A percentile compares a stretch with the other conserved stretches of the same genome.
These are phyloP conservation scores for Heliothis subflexa DNA, from an alignment of 1,140 invertebrate species.

Conservation along the genomic window DNA sequence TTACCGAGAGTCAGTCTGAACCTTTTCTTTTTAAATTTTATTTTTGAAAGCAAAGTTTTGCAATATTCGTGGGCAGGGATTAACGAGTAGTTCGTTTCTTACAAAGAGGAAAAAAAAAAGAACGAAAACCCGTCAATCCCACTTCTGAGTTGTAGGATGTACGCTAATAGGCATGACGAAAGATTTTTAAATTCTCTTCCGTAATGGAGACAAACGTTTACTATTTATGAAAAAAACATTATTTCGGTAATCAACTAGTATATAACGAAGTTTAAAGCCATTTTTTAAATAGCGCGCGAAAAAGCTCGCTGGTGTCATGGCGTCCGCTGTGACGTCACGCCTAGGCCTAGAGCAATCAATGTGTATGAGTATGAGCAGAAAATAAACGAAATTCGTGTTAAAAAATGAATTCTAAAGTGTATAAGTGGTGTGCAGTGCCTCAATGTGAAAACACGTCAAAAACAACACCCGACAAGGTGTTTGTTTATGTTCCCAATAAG, in stretches of 20 bases:
- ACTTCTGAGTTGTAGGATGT: too few species aligned
- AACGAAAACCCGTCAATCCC: too few species aligned
- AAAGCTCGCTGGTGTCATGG: slow-evolving; percentile 12
- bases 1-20: too few species aligned
- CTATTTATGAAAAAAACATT: not conserved
- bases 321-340: slow-evolving; percentile 18
- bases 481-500: slow-evolving; percentile 53
- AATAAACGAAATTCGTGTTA: slow-evolving; percentile 4
- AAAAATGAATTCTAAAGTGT: slow-evolving; percentile 49
- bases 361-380: not conserved
- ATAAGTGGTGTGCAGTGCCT: slow-evolving; percentile 49
- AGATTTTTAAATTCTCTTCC: too few species aligned
- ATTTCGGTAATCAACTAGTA: not conserved
- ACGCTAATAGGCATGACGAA: too few species aligned
- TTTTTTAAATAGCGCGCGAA: slow-evolving; percentile 12
- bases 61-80: too few species aligned
- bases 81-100: too few species aligned
- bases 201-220: too few species aligned
- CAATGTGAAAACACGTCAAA: slow-evolving; percentile 47
- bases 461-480: slow-evolving; percentile 48
- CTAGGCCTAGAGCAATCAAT: not conserved
- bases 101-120: too few species aligned
- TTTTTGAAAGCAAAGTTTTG: too few species aligned
- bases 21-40: too few species aligned
- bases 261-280: not conserved